Conservation (phyloP, 1,140 invertebrate genomes). For the Drosophila elegans region DNA sequence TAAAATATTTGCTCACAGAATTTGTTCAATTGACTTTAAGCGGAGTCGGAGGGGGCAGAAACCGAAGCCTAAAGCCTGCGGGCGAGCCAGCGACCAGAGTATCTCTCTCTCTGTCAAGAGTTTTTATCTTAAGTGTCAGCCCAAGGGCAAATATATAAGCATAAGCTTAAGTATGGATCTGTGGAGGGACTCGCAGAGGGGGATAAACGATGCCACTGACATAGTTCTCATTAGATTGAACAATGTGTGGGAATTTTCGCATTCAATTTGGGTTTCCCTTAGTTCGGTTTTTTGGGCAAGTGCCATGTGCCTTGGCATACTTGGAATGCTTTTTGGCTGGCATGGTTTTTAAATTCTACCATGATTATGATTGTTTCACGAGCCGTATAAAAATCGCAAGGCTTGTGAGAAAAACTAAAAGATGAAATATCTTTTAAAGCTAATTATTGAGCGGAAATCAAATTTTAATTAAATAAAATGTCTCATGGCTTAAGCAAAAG, state of each 20-base stretch:
- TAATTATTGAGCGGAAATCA: constrained; percentile 7
- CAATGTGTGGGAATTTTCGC: constrained; percentile 66
- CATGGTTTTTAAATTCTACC: constrained; percentile 28
- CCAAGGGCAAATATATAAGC: constrained; percentile 66
- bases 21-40: constrained; percentile 52
- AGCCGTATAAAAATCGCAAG: background rate
- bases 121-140: constrained; percentile 64
- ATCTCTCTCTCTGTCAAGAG: constrained; percentile 35
- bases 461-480: background rate
- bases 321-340: constrained; percentile 31
- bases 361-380: constrained; percentile 16
- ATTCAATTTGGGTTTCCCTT: constrained; percentile 39
- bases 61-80: constrained; percentile 5
- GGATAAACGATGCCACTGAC: constrained; percentile 57
- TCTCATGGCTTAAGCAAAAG: no score
- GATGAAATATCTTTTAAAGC: background rate
- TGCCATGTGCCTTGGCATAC: constrained; percentile 39
- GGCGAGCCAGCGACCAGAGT: constrained; percentile 4
- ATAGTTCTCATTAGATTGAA: constrained; percentile 68
- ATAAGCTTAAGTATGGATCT: constrained; percentile 48
- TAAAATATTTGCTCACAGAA: constrained; percentile 46
- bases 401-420: background rate
- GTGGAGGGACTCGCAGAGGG: background rate
- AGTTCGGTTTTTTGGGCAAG: constrained; percentile 31
- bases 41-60: constrained; percentile 3